Conservation (phyloP, 2,888 invertebrate species). For the Schrankia costaestrigalis region DNA sequence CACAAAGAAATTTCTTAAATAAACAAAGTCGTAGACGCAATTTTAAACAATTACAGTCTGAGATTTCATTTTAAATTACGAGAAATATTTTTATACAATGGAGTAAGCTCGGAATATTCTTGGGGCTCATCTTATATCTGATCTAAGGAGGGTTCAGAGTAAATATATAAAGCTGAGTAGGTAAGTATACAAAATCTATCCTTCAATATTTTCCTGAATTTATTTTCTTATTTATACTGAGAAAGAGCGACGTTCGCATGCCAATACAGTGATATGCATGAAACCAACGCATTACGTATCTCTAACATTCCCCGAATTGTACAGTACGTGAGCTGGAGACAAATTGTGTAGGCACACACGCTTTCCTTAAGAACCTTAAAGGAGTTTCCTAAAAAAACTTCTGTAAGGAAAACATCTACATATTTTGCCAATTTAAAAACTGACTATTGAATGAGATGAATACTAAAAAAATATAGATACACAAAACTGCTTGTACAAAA, state of each 20-base stretch:
- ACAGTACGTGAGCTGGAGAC: slow-evolving; percentile 54
- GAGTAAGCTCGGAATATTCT: neutral
- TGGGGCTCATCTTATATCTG: slow-evolving; percentile 5
- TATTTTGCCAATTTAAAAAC: slow-evolving; percentile 13
- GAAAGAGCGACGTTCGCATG: slow-evolving; percentile 32
- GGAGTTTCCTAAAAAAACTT: slow-evolving; percentile 49
- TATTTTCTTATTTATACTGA: slow-evolving; percentile 18
- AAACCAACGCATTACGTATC: slow-evolving; percentile 52
- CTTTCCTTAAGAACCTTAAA: slow-evolving; percentile 49
- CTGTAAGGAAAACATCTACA: slow-evolving; percentile 20
- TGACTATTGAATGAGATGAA: slow-evolving; percentile 10
- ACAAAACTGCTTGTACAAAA: slow-evolving; percentile 9
- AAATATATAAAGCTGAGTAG: no score
- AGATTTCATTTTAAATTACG: slow-evolving; percentile 31
- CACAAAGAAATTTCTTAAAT: slow-evolving; percentile 28
- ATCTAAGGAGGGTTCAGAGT: no score
- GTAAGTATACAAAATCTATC: no score
- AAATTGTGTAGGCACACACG: slow-evolving; percentile 47
- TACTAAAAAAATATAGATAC: slow-evolving; percentile 8
- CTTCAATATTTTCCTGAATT: slow-evolving; percentile 1
- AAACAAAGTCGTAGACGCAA: slow-evolving; percentile 27
- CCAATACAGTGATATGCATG: slow-evolving; percentile 49
- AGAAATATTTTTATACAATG: slow-evolving; percentile 10
- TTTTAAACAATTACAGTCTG: slow-evolving; percentile 35
- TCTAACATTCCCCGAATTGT: slow-evolving; percentile 55